These are phyloP conservation scores for Sarotherodon lohbergeri DNA, from an alignment of 2,113 vertebrate genomes.

Conservation along the genomic window DNA sequence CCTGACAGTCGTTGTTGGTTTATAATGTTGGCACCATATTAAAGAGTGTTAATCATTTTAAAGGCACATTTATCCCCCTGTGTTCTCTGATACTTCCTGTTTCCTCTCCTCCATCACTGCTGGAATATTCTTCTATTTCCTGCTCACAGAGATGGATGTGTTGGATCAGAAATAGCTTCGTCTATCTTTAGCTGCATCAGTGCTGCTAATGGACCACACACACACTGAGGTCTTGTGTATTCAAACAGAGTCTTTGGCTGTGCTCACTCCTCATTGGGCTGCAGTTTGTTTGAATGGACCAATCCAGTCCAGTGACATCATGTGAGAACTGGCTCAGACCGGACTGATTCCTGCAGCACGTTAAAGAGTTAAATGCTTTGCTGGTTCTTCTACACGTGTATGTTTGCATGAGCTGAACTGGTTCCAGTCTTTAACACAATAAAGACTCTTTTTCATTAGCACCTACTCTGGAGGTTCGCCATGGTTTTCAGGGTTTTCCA, in stretches of 20 bases:
- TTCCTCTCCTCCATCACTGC: background rate
- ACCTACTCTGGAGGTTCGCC: rapidly evolving
- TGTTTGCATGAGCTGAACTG: background rate
- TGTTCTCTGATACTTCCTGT: background rate
- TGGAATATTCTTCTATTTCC: background rate
- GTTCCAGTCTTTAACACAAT: background rate
- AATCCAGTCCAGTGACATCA: background rate
- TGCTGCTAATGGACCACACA: background rate
- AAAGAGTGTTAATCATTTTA: background rate
- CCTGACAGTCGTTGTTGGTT: background rate
- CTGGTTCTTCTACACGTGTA: background rate
- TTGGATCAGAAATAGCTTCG: slow-evolving; percentile 14
- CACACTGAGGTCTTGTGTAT: background rate
- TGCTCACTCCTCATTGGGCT: background rate
- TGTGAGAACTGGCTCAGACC: background rate
- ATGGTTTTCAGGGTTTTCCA: background rate
- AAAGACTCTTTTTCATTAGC: rapidly evolving
- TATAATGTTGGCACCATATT: background rate
- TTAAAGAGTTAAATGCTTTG: background rate
- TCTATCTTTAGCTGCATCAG: slow-evolving; percentile 21
- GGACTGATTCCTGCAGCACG: background rate
- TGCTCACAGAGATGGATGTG: background rate
- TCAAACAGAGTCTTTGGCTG: background rate
- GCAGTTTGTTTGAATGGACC: background rate
- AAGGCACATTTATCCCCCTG: rapidly evolving